Evolutionary conservation across 1,140 invertebrate genomes (phyloP).

Genomic region (Meteorus sp.): DNA sequence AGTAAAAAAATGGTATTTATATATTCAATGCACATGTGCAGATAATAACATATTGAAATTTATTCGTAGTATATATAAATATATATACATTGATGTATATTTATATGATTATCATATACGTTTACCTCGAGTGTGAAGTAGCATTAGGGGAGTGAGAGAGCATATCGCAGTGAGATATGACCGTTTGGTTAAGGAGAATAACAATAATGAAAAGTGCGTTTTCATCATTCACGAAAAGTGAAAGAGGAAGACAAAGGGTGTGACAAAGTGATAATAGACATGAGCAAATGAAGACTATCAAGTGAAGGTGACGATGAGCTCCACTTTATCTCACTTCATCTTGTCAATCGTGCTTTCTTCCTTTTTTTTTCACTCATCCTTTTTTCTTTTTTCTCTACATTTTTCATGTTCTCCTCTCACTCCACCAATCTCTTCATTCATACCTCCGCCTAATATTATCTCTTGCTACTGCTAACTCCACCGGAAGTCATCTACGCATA

Average conservation of each 20-base stretch:
- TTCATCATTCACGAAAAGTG: no score
- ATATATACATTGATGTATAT: no score
- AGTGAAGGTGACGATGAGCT: no score
- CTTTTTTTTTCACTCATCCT: no score
- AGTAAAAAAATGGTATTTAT: no score
- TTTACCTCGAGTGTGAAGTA: slow-evolving; percentile 1
- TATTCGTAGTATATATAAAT: no score
- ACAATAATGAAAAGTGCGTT: neutral
- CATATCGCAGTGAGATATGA: neutral
- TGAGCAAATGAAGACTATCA: no score
- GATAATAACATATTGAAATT: neutral
- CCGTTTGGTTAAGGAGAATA: neutral
- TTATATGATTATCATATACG: no score
- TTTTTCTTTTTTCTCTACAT: neutral
- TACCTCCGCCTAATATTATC: slow-evolving; percentile 14
- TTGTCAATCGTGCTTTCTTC: no score
- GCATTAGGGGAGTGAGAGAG: neutral
- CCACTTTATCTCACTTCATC: no score
- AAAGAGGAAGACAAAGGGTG: no score
- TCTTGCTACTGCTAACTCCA: neutral
- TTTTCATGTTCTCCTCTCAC: neutral
- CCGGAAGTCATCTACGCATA: slow-evolving; percentile 14
- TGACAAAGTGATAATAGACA: neutral
- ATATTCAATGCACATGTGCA: neutral
- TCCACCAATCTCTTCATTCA: neutral